Conservation (phyloP, 2,888 invertebrate genomes). For the Morpho deidamia region DNA sequence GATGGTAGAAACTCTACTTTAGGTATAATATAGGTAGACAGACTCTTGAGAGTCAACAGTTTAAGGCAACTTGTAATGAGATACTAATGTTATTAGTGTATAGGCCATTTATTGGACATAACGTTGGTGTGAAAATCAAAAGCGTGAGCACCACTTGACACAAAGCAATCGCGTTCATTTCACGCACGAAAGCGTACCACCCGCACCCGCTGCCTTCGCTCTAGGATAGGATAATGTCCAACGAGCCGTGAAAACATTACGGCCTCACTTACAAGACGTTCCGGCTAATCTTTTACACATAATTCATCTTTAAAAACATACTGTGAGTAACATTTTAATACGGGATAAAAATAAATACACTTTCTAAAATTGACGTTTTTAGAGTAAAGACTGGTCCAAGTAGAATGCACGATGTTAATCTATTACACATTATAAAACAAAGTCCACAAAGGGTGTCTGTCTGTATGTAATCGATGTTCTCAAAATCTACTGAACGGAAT, state of each 20-base stretch:
- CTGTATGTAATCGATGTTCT: too few species aligned
- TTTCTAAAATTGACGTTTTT: too few species aligned
- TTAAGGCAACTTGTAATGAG: too few species aligned
- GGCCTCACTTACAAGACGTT: conserved; percentile 41
- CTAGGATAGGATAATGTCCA: conserved; percentile 36
- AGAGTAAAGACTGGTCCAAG: too few species aligned
- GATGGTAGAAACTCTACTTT: too few species aligned
- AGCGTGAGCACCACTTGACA: conserved; percentile 40
- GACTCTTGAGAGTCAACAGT: too few species aligned
- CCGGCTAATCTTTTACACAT: conserved; percentile 35
- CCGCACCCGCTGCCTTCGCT: conserved; percentile 30
- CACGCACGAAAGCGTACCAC: conserved; percentile 35
- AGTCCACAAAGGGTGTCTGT: too few species aligned
- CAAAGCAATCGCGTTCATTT: conserved; percentile 48
- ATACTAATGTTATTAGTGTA: too few species aligned
- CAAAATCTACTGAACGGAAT: too few species aligned
- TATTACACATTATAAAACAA: too few species aligned
- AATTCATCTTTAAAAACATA: conserved; percentile 4
- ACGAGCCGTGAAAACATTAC: conserved; percentile 50
- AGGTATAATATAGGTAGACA: too few species aligned
- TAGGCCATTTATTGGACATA: conserved; percentile 7
- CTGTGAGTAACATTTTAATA: background rate
- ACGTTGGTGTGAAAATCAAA: conserved; percentile 20
- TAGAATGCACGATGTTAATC: too few species aligned
- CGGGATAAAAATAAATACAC: background rate